These are phyloP conservation scores for Vidua chalybeata DNA, from an alignment of 2,113 vertebrate genomes.

Conservation along the genomic window DNA sequence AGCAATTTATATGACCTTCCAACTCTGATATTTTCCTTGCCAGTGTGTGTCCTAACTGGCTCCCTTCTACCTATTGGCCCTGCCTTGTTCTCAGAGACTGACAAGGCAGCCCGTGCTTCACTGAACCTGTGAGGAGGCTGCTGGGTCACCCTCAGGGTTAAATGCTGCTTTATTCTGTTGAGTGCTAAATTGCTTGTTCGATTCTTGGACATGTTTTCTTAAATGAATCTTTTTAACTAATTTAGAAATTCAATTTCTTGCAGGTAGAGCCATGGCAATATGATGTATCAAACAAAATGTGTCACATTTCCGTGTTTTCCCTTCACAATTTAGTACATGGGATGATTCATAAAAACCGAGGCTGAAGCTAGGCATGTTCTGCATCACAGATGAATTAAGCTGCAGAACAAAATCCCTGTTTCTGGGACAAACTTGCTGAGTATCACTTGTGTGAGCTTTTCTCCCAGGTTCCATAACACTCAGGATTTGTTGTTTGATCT, in stretches of 20 bases:
- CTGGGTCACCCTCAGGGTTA: neutral
- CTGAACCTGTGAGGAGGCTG: neutral
- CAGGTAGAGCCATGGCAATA: neutral
- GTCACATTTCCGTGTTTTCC: neutral
- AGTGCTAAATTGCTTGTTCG: neutral
- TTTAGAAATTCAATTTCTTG: neutral
- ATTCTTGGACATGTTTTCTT: neutral
- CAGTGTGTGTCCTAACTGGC: neutral
- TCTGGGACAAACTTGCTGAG: neutral
- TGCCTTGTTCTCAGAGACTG: neutral
- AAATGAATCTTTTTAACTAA: neutral
- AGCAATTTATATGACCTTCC: conserved; percentile 51
- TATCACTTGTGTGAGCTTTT: neutral
- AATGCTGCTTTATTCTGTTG: neutral
- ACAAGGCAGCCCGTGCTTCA: neutral
- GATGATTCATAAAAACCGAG: neutral
- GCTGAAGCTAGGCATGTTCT: neutral
- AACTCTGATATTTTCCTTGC: conserved; percentile 57
- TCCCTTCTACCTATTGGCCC: accelerated
- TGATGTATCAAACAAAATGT: neutral
- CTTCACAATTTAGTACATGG: neutral
- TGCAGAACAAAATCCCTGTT: neutral
- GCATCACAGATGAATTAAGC: neutral
- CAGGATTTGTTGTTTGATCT: neutral
- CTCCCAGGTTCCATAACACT: accelerated